phyloP scores from a whole-genome alignment of 2,113 vertebrate genomes.

The Ellobius talpinus region DNA sequence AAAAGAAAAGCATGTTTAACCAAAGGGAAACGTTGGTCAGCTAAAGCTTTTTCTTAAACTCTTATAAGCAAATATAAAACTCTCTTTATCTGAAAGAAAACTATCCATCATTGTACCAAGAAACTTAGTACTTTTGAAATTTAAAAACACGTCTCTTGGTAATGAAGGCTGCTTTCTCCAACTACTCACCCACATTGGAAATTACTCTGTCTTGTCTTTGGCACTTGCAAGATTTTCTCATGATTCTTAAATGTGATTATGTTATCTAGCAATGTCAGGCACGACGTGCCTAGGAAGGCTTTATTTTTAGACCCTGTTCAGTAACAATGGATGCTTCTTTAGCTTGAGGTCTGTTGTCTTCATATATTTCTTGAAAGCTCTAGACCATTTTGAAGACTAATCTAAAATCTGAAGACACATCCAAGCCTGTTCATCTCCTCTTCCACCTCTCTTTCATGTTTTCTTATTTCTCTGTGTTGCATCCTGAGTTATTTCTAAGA shows the following conservation, averaged over 20 bases:
- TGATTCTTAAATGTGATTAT: neutral
- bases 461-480: neutral
- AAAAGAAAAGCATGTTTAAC: neutral
- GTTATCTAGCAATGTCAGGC: neutral
- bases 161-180: neutral
- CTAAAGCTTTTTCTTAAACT: neutral
- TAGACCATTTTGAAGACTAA: neutral
- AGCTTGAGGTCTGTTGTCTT: neutral
- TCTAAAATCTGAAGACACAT: neutral
- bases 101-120: neutral
- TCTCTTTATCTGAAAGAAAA: neutral
- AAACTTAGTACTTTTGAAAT: neutral
- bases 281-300: neutral
- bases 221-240: slow-evolving; percentile 25
- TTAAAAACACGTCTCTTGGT: neutral
- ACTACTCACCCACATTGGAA: neutral
- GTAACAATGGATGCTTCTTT: neutral
- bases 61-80: neutral
- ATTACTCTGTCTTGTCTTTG: slow-evolving; percentile 26
- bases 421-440: neutral
- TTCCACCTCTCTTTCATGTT: neutral
- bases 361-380: slow-evolving; percentile 18
- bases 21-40: neutral
- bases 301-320: slow-evolving; percentile 21
- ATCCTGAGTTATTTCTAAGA: neutral